phyloP scores from a whole-genome alignment of 2,113 vertebrate genomes.

The Platanista minor region DNA sequence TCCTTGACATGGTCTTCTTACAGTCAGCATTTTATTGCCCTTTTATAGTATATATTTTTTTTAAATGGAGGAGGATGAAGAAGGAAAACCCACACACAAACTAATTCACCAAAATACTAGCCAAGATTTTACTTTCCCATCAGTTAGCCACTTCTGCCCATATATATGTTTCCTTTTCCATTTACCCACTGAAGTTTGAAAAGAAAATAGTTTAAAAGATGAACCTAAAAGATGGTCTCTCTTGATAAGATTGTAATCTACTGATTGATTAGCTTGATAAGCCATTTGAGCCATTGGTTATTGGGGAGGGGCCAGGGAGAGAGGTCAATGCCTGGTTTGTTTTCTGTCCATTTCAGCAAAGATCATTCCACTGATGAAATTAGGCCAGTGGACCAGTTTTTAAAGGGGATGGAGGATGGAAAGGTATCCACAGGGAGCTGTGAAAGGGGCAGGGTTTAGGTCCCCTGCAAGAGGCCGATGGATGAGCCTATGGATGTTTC shows the following conservation, averaged over 20 bases:
- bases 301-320: not conserved
- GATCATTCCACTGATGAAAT: constrained; percentile 73
- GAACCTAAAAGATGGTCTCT: constrained; percentile 49
- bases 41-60: constrained; percentile 92
- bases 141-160: constrained; percentile 15
- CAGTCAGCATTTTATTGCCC: constrained; percentile 96
- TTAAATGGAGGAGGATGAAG: not conserved
- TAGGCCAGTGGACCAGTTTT: constrained; percentile 22
- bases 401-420: constrained; percentile 15
- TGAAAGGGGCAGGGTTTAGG: constrained; percentile 69
- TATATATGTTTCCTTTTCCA: constrained; percentile 41
- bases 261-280: not conserved
- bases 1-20: constrained; percentile 96
- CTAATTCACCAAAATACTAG: constrained; percentile 70
- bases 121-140: constrained; percentile 62
- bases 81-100: constrained; percentile 68
- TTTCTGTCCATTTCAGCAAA: constrained; percentile 61
- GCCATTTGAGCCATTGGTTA: constrained; percentile 29
- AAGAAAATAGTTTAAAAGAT: constrained; percentile 62
- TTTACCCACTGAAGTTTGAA: constrained; percentile 58
- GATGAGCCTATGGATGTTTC: constrained; percentile 77
- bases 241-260: constrained; percentile 64
- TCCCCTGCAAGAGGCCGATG: constrained; percentile 63
- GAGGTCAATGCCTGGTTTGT: constrained; percentile 35
- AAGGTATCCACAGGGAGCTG: constrained; percentile 27